Evolutionary conservation across 2,113 vertebrate genomes (phyloP).

Genomic region (Scomber scombrus): DNA sequence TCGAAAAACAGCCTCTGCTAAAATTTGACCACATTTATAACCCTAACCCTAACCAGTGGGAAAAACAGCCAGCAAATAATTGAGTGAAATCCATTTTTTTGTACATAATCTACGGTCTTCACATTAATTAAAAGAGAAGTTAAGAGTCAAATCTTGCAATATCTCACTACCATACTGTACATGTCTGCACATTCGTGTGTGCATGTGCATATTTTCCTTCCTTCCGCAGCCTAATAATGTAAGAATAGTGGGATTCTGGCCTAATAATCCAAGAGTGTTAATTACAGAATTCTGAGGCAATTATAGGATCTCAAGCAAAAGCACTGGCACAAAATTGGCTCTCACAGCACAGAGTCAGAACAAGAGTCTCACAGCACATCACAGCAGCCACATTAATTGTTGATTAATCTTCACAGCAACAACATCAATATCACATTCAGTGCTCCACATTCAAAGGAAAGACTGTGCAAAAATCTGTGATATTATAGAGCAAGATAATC

Average conservation of each 20-base stretch:
- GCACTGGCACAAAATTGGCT: constrained; percentile 42
- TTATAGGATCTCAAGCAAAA: constrained; percentile 62
- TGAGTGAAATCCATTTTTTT: constrained; percentile 4
- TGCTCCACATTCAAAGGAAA: constrained; percentile 8
- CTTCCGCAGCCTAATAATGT: constrained; percentile 37
- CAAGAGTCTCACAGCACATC: constrained; percentile 37
- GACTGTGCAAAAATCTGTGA: background rate
- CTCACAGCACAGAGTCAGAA: constrained; percentile 35
- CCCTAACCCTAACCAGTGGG: background rate
- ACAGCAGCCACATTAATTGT: constrained; percentile 47
- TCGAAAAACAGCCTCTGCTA: constrained; percentile 6
- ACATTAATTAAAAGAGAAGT: background rate
- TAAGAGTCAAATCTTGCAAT: background rate
- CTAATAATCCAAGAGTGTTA: constrained; percentile 68
- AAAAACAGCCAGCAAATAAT: background rate
- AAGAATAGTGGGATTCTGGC: constrained; percentile 44
- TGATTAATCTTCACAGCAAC: constrained; percentile 62
- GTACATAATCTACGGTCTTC: background rate
- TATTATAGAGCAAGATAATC: constrained; percentile 3
- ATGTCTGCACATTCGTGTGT: background rate
- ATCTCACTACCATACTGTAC: background rate
- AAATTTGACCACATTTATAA: constrained; percentile 19
- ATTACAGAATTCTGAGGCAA: constrained; percentile 74
- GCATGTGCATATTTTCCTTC: constrained; percentile 2
- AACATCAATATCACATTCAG: constrained; percentile 29